These are phyloP conservation scores for Eupeodes latifasciatus DNA, from an alignment of 2,888 invertebrate species.

Conservation along the genomic window DNA sequence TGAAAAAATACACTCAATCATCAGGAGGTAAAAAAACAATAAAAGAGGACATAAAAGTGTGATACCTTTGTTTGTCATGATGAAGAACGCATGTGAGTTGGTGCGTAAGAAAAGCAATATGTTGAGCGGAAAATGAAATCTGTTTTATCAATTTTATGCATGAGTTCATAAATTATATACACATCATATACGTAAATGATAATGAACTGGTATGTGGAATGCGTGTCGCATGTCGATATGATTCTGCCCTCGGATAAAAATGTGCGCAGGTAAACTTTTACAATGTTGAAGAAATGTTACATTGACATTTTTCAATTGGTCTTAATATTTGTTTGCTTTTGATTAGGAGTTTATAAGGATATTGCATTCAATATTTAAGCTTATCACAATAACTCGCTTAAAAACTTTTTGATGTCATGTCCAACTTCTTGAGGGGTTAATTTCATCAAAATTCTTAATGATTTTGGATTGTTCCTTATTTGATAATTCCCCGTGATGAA, in stretches of 20 bases:
- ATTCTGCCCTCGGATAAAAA: background rate
- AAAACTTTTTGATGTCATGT: too few species aligned
- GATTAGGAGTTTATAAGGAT: too few species aligned
- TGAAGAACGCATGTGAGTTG: background rate
- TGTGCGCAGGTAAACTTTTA: background rate
- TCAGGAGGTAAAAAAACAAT: background rate
- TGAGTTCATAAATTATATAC: slow-evolving; percentile 23
- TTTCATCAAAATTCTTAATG: too few species aligned
- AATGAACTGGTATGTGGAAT: slow-evolving; percentile 11
- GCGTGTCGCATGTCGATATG: background rate
- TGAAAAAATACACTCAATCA: background rate
- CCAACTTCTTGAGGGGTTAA: too few species aligned
- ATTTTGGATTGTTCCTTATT: too few species aligned
- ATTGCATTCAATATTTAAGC: too few species aligned
- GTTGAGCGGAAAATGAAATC: slow-evolving; percentile 31
- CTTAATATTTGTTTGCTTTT: background rate
- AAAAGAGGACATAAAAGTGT: background rate
- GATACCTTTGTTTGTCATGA: background rate
- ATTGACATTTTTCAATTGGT: background rate
- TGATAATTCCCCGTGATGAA: too few species aligned
- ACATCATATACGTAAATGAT: background rate
- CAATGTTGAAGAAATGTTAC: background rate
- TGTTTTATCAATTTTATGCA: slow-evolving; percentile 63
- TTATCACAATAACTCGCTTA: too few species aligned
- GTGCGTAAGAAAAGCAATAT: slow-evolving; percentile 41